phyloP scores from a whole-genome alignment of 2,797 vertebrate species.

The Stomatorhinus walkeri region DNA sequence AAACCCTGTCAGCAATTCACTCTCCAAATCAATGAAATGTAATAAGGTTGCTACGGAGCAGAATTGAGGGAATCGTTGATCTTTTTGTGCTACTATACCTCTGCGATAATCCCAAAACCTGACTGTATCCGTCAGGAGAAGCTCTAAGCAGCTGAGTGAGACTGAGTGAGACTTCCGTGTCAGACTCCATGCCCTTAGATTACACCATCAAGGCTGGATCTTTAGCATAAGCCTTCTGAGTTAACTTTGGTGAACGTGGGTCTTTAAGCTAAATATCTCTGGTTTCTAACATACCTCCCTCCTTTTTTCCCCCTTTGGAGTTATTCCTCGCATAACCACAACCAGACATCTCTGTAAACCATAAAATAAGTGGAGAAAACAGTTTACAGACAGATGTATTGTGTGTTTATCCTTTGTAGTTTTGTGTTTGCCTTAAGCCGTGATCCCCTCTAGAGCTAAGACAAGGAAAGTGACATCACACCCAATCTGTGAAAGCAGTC shows the following conservation, averaged over 20 bases:
- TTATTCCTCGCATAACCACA: not conserved
- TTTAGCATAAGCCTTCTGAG: not conserved
- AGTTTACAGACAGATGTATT: not conserved
- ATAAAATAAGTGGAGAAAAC: slow-evolving; percentile 8
- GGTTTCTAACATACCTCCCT: not conserved
- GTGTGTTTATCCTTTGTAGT: not conserved
- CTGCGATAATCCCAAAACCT: not conserved
- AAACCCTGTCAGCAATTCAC: slow-evolving; percentile 12
- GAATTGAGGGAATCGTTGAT: not conserved
- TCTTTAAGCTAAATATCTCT: not conserved
- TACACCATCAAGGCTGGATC: not conserved
- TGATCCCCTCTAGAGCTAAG: not conserved
- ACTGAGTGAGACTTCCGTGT: not conserved
- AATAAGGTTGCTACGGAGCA: not conserved
- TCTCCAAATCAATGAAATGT: not conserved
- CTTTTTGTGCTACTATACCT: not conserved
- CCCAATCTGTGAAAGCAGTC: not conserved
- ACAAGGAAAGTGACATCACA: not conserved
- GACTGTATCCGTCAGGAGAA: not conserved
- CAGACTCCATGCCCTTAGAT: not conserved
- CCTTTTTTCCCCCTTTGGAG: not conserved
- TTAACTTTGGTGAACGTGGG: not conserved
- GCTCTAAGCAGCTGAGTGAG: not conserved
- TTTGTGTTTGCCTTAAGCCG: not conserved
- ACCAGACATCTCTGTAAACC: not conserved